Conservation (phyloP, 2,797 vertebrate genomes). For the Sebastes diaconus region DNA sequence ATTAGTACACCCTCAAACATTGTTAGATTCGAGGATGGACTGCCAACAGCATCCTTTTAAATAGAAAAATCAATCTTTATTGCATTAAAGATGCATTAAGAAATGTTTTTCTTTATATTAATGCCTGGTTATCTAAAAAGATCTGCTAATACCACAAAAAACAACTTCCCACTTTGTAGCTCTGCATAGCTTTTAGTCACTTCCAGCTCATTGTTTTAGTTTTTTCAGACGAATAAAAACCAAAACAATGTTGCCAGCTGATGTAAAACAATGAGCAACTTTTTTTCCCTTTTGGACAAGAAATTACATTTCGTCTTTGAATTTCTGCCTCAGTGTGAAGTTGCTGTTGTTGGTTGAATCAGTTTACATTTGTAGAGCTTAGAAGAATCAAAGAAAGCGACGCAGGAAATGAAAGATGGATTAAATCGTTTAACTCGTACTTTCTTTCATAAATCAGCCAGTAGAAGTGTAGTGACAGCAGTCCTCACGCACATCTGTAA, state of each 20-base stretch:
- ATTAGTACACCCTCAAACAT: not conserved
- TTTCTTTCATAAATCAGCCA: not conserved
- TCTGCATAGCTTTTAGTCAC: not conserved
- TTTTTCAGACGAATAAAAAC: not conserved
- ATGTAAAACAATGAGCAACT: not conserved
- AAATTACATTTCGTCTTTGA: constrained; percentile 11
- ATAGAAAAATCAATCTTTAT: not conserved
- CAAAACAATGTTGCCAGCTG: not conserved
- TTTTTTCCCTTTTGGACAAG: not conserved
- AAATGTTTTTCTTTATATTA: constrained; percentile 4
- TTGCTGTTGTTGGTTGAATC: constrained; percentile 37
- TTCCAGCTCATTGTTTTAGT: not conserved
- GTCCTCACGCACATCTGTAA: constrained; percentile 22
- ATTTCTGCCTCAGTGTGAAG: not conserved
- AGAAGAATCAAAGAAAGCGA: not conserved
- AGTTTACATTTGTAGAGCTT: constrained; percentile 7
- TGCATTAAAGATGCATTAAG: constrained; percentile 5
- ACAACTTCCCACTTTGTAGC: not conserved
- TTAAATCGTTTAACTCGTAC: not conserved
- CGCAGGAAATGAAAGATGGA: constrained; percentile 5
- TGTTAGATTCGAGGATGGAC: not conserved
- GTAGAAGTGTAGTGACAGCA: constrained; percentile 5
- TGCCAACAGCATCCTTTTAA: not conserved
- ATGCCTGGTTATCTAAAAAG: constrained; percentile 2
- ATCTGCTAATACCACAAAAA: not conserved